Evolutionary conservation across 2,797 vertebrate species (phyloP).

Genomic region (Peromyscus nudipes): DNA sequence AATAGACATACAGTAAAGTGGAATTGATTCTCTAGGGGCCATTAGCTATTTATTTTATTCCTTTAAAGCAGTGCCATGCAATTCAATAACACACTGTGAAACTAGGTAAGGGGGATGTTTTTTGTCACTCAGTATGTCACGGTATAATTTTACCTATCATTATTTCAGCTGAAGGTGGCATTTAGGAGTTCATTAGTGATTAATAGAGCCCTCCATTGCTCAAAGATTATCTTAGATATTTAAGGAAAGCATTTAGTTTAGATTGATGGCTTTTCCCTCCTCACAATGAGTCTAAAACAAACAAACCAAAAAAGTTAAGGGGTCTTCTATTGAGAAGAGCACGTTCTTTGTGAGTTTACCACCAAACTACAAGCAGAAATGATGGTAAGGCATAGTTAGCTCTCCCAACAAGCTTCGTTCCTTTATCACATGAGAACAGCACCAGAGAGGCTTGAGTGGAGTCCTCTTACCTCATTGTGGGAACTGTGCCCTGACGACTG

Average conservation of each 20-base stretch:
- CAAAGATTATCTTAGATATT: conserved; percentile 60
- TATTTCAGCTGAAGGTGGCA: conserved; percentile 81
- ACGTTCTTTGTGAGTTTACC: conserved; percentile 80
- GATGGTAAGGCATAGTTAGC: conserved; percentile 80
- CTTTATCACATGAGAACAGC: conserved; percentile 86
- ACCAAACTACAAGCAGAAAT: conserved; percentile 73
- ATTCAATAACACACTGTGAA: conserved; percentile 71
- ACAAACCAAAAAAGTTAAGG: conserved; percentile 76
- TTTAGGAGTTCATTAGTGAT: conserved; percentile 84
- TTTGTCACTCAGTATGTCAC: conserved; percentile 83
- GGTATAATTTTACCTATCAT: conserved; percentile 86
- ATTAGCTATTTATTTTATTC: conserved; percentile 81
- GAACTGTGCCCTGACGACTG: conserved; percentile 87
- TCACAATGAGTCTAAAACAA: conserved; percentile 79
- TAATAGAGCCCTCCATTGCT: conserved; percentile 82
- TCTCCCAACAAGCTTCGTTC: conserved; percentile 84
- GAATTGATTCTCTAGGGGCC: conserved; percentile 51
- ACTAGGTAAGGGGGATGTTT: conserved; percentile 77
- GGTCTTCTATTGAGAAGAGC: conserved; percentile 81
- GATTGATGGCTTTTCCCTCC: conserved; percentile 69
- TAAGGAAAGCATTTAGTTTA: conserved; percentile 82
- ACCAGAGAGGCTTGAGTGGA: conserved; percentile 81
- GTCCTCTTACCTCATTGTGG: conserved; percentile 84
- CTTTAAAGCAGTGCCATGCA: conserved; percentile 73
- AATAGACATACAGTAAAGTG: neutral